Evolutionary conservation across 2,888 invertebrate genomes (phyloP).

Genomic region (Drosophila diplacantha): DNA sequence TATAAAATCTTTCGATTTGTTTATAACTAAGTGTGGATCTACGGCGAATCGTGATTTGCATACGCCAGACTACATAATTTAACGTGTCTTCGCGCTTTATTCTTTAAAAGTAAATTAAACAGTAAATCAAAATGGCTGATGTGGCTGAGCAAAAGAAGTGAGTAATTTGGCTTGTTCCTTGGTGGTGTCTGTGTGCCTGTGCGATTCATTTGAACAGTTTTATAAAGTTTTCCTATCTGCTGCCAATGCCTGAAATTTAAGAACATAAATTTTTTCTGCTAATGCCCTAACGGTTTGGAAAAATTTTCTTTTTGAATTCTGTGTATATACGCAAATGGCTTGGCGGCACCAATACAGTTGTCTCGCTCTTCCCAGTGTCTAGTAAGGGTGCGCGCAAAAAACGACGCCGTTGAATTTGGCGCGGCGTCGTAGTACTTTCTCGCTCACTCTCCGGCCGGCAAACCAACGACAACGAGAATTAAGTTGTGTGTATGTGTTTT

Average conservation of each 20-base stretch:
- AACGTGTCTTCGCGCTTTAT: constrained; percentile 57
- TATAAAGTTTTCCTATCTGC: not conserved
- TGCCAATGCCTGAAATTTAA: constrained; percentile 31
- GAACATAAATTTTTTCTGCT: constrained; percentile 49
- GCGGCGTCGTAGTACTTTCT: constrained; percentile 67
- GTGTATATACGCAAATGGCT: constrained; percentile 70
- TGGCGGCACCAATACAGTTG: constrained; percentile 45
- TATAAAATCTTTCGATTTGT: constrained; percentile 53
- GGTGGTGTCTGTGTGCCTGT: constrained; percentile 33
- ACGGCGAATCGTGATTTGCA: constrained; percentile 41
- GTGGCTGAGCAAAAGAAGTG: constrained; percentile 78
- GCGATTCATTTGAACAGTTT: constrained; percentile 49
- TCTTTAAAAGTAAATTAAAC: constrained; percentile 53
- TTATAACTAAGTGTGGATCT: constrained; percentile 40
- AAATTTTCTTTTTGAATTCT: constrained; percentile 68
- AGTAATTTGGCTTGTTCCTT: constrained; percentile 65
- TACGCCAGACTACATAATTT: constrained; percentile 27
- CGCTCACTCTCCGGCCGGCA: constrained; percentile 69
- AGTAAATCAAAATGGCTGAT: constrained; percentile 77
- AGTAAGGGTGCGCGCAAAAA: constrained; percentile 63
- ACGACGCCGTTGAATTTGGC: constrained; percentile 71
- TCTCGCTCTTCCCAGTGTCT: constrained; percentile 55
- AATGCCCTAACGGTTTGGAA: constrained; percentile 58
- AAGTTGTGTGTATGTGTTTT: constrained; percentile 20
- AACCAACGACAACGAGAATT: constrained; percentile 42